Conservation (phyloP, 1,140 invertebrate species). For the Trinorchestia longiramus region DNA sequence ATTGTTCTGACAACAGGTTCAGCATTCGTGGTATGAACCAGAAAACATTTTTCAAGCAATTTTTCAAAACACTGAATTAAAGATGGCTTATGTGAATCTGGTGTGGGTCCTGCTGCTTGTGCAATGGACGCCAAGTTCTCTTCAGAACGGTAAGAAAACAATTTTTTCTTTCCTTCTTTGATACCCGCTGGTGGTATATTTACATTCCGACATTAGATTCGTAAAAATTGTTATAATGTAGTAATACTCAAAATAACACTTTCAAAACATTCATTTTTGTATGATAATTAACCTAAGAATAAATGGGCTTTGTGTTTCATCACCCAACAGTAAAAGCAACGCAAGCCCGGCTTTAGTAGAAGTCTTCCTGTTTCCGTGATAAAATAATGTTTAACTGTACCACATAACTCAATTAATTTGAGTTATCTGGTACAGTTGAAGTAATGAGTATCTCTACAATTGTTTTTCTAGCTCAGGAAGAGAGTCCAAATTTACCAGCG, state of each 20-base stretch:
- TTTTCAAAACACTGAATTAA: background rate
- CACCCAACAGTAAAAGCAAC: background rate
- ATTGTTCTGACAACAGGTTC: background rate
- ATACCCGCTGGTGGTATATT: background rate
- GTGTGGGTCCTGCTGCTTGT: background rate
- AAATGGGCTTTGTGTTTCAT: background rate
- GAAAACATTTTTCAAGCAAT: background rate
- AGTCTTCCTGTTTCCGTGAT: background rate
- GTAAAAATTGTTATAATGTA: background rate
- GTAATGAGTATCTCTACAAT: background rate
- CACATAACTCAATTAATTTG: background rate
- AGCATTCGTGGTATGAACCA: background rate
- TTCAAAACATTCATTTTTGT: too few species aligned
- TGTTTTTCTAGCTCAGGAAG: background rate
- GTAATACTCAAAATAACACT: too few species aligned
- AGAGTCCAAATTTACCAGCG: background rate
- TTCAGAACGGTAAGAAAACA: background rate
- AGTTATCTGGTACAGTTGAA: background rate
- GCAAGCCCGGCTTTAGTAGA: background rate
- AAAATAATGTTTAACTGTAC: background rate
- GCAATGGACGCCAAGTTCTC: background rate
- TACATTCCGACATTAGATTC: background rate
- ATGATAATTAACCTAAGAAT: too few species aligned
- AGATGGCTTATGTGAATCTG: background rate
- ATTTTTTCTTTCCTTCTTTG: background rate